Conservation (phyloP, 2,797 vertebrate species). For the Echiichthys vipera region DNA sequence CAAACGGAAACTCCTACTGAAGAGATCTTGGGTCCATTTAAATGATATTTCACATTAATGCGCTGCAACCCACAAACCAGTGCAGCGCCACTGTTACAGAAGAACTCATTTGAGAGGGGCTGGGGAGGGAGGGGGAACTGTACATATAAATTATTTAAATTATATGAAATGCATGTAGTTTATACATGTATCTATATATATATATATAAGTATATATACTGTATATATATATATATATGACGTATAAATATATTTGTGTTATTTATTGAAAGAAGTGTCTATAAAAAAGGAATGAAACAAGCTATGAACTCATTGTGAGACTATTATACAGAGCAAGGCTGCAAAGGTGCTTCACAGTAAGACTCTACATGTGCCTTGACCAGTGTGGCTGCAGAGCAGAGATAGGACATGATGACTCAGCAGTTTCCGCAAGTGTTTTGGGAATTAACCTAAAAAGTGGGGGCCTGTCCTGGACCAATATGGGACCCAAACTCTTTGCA, state of each 20-base stretch:
- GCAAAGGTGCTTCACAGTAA: slow-evolving; percentile 84
- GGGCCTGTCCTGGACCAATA: slow-evolving; percentile 14
- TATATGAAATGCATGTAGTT: slow-evolving; percentile 99
- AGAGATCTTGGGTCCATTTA: slow-evolving; percentile 58
- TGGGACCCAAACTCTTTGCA: slow-evolving; percentile 12
- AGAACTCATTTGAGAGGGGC: slow-evolving; percentile 42
- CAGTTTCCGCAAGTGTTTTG: slow-evolving; percentile 26
- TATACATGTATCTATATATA: slow-evolving; percentile 97
- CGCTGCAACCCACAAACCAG: slow-evolving; percentile 52
- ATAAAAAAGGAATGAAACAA: slow-evolving; percentile 69
- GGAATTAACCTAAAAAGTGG: slow-evolving; percentile 13
- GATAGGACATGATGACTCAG: slow-evolving; percentile 41
- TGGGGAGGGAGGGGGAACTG: slow-evolving; percentile 63
- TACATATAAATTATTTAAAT: slow-evolving; percentile 99
- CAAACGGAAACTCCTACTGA: slow-evolving; percentile 45
- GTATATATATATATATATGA: slow-evolving; percentile 96
- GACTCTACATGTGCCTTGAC: slow-evolving; percentile 88
- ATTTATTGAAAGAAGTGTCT: slow-evolving; percentile 93
- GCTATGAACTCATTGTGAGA: slow-evolving; percentile 70
- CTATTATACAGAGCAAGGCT: slow-evolving; percentile 72
- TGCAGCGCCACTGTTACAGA: slow-evolving; percentile 42
- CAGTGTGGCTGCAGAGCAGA: slow-evolving; percentile 78
- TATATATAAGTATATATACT: slow-evolving; percentile 94
- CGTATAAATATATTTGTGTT: slow-evolving; percentile 96
- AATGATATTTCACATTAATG: slow-evolving; percentile 60